phyloP scores from a whole-genome alignment of 2,888 invertebrate genomes.

The Microctonus hyperodae region DNA sequence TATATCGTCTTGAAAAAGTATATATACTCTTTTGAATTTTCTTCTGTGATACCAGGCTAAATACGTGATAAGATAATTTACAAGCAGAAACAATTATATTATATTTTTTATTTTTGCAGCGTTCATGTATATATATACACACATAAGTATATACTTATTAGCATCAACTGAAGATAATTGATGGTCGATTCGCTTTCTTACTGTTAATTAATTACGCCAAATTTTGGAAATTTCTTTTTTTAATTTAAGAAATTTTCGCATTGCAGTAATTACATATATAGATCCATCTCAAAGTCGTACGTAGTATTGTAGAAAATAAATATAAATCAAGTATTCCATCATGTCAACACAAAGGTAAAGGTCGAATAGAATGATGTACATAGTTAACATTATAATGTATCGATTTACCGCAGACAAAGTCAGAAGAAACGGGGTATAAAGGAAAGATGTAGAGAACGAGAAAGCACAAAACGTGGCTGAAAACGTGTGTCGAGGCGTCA shows the following conservation, averaged over 20 bases:
- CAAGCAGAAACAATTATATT: too few species aligned
- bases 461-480: slow-evolving; percentile 26
- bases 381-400: background rate
- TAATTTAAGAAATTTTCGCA: slow-evolving; percentile 9
- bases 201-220: background rate
- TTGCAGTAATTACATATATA: background rate
- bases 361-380: slow-evolving; percentile 28
- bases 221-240: background rate
- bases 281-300: background rate
- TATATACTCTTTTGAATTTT: too few species aligned
- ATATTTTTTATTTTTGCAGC: too few species aligned
- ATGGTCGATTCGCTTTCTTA: background rate
- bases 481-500: slow-evolving; percentile 21
- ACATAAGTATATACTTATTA: background rate
- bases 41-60: too few species aligned
- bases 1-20: too few species aligned
- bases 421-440: slow-evolving; percentile 18
- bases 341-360: slow-evolving; percentile 35
- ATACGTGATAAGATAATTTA: too few species aligned
- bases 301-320: background rate
- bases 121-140: background rate
- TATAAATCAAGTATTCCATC: background rate
- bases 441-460: slow-evolving; percentile 36
- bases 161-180: background rate
- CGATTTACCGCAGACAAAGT: background rate